Evolutionary conservation across 2,113 vertebrate genomes (phyloP).

Genomic region (Camelus dromedarius): DNA sequence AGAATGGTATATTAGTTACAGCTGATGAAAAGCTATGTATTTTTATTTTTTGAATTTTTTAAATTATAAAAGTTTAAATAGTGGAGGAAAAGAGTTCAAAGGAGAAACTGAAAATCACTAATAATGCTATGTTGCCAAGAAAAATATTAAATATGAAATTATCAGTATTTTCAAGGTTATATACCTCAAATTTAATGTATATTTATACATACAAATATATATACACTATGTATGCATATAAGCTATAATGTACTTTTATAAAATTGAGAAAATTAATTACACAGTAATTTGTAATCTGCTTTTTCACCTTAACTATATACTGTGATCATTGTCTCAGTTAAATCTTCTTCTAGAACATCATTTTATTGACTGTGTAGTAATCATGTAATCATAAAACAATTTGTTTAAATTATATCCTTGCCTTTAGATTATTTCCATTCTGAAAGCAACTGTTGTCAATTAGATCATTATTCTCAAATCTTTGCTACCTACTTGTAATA

Average conservation of each 20-base stretch:
- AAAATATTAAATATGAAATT: neutral
- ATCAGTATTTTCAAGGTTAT: neutral
- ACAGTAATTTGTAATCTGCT: neutral
- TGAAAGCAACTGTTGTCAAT: neutral
- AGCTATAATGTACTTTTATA: neutral
- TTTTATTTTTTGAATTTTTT: neutral
- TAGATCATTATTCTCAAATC: neutral
- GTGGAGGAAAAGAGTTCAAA: neutral
- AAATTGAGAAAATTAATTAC: neutral
- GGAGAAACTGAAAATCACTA: neutral
- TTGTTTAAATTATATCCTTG: neutral
- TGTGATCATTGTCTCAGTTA: neutral
- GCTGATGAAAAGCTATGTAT: neutral
- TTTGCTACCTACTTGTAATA: neutral
- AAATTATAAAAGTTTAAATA: neutral
- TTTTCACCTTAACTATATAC: neutral
- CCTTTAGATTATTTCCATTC: neutral
- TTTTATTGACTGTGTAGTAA: neutral
- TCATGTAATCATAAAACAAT: neutral
- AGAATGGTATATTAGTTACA: neutral
- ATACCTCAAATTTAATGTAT: too few species aligned
- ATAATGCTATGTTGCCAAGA: neutral
- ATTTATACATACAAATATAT: neutral
- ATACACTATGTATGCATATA: neutral
- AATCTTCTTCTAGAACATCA: neutral